Conservation (phyloP, 2,797 vertebrate genomes). For the Sebastes hubbsi region DNA sequence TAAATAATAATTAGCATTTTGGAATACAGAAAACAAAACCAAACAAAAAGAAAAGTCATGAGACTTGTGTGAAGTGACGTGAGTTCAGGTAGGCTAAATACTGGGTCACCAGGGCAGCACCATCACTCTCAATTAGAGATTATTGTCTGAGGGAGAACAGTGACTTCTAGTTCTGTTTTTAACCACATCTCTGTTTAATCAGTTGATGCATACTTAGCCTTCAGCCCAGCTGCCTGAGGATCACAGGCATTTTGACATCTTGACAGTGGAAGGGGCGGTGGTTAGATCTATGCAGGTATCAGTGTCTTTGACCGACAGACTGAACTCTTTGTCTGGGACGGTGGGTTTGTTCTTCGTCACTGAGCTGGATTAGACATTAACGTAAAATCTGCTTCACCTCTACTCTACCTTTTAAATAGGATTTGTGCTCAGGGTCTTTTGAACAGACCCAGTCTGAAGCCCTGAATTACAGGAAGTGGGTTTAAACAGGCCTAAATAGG, state of each 20-base stretch:
- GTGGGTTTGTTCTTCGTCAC: conserved; percentile 39
- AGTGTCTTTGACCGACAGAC: background rate
- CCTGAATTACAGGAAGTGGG: background rate
- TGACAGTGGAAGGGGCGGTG: background rate
- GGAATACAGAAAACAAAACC: too few species aligned
- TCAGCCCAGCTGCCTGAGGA: background rate
- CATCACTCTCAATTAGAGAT: conserved; percentile 31
- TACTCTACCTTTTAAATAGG: conserved; percentile 52
- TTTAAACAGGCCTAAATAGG: conserved; percentile 25
- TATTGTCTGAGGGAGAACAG: conserved; percentile 15
- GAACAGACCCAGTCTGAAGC: background rate
- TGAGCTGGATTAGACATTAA: conserved; percentile 65
- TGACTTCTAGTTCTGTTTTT: conserved; percentile 26
- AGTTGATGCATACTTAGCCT: conserved; percentile 20
- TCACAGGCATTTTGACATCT: conserved; percentile 9
- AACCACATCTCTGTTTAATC: conserved; percentile 53
- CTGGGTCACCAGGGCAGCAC: conserved; percentile 3
- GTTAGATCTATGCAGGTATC: background rate
- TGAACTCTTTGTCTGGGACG: background rate
- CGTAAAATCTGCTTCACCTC: conserved; percentile 56
- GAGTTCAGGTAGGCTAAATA: background rate
- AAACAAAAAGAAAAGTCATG: background rate
- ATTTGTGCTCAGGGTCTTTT: conserved; percentile 45
- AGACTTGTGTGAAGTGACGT: background rate
- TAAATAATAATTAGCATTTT: background rate